A percentile compares a stretch with the other conserved stretches of the same genome.
phyloP scores from a whole-genome alignment of 2,113 vertebrate genomes.

The Rattus norvegicus region DNA sequence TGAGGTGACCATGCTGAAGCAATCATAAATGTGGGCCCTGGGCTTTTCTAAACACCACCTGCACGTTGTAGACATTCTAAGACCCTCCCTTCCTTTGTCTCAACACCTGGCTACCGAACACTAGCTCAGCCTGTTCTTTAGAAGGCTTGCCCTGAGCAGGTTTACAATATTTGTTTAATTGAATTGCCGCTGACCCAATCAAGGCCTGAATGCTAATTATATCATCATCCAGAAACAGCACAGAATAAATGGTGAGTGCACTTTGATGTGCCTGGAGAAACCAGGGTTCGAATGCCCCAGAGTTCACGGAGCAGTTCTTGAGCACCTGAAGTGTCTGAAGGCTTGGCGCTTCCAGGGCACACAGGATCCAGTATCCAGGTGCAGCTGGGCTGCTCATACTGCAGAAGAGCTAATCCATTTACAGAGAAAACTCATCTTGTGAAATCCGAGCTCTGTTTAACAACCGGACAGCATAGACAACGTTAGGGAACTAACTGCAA shows the following conservation, averaged over 20 bases:
- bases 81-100: not conserved
- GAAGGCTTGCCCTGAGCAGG: not conserved
- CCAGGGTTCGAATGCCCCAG: not conserved
- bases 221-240: not conserved
- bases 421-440: not conserved
- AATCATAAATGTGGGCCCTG: not conserved
- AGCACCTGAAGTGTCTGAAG: not conserved
- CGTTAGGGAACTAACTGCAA: not conserved
- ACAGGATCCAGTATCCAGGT: rapidly evolving
- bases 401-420: not conserved
- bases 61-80: not conserved
- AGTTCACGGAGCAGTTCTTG: not conserved
- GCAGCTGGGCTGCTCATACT: too few species aligned
- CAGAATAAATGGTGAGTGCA: not conserved
- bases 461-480: not conserved
- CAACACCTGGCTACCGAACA: not conserved
- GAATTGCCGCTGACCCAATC: not conserved
- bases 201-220: not conserved
- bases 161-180: not conserved
- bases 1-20: rapidly evolving
- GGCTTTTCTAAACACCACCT: not conserved
- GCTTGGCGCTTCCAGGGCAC: not conserved
- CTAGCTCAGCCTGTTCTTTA: not conserved
- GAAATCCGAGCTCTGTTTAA: not conserved
- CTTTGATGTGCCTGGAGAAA: not conserved